These are phyloP conservation scores for Zosterops lateralis DNA, from an alignment of 2,113 vertebrate genomes.

Conservation along the genomic window DNA sequence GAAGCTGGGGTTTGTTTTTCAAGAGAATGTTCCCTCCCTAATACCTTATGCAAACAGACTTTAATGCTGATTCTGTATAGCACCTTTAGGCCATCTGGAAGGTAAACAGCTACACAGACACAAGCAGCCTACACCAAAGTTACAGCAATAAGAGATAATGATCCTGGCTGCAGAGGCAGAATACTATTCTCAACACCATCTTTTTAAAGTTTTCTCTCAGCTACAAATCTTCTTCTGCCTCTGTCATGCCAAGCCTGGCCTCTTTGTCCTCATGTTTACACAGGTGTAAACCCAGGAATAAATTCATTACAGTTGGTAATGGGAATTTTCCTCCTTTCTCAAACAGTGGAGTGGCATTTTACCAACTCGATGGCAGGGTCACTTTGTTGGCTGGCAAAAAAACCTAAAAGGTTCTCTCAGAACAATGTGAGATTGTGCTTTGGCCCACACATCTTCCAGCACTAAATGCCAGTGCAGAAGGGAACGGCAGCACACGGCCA, in stretches of 20 bases:
- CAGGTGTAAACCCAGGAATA: not conserved
- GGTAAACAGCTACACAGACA: not conserved
- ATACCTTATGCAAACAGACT: not conserved
- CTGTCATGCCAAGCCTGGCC: not conserved
- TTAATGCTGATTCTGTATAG: not conserved
- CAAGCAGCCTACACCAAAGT: not conserved
- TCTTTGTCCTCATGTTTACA: not conserved
- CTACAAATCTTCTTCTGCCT: not conserved
- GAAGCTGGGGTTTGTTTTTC: not conserved
- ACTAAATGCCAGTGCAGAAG: not conserved
- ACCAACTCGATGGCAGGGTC: not conserved
- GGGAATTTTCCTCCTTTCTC: not conserved
- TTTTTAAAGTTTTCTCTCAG: not conserved
- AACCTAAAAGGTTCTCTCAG: too few relatives aligned
- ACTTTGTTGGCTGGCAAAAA: not conserved
- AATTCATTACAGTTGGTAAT: not conserved
- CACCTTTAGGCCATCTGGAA: constrained; percentile 1
- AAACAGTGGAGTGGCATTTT: not conserved
- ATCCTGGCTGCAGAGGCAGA: not conserved
- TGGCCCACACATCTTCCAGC: not conserved
- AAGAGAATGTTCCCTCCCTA: not conserved
- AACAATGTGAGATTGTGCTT: not conserved
- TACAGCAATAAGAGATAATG: not conserved
- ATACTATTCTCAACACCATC: not conserved
- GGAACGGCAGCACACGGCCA: accelerated